Percentiles rank a stretch among this genome's conserved stretches.
phyloP scores from a whole-genome alignment of 2,797 vertebrate species.

The Hydrolagus colliei region DNA sequence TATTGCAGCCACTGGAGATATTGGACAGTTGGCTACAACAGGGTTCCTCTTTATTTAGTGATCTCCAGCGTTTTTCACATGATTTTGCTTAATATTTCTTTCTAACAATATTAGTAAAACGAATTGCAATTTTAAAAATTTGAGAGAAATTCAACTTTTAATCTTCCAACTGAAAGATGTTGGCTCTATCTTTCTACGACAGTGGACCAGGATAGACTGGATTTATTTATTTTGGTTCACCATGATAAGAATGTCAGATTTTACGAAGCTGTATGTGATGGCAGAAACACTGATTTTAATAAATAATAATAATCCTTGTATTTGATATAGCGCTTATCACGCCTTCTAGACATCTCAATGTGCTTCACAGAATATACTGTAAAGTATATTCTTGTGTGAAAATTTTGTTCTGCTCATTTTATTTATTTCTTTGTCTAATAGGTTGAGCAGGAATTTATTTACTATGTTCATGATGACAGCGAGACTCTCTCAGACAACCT shows the following conservation, averaged over 20 bases:
- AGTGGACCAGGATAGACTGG: too few species aligned
- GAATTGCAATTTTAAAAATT: background rate
- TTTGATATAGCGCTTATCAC: too few species aligned
- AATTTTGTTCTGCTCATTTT: slow-evolving; percentile 29
- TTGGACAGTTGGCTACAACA: background rate
- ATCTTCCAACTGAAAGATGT: background rate
- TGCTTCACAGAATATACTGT: too few species aligned
- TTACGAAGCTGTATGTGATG: background rate
- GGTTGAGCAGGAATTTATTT: slow-evolving; percentile 79
- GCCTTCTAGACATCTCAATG: too few species aligned
- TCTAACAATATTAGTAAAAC: too few species aligned
- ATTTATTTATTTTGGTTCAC: background rate
- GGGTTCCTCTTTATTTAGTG: background rate
- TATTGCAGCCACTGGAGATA: too few species aligned
- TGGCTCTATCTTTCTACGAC: background rate
- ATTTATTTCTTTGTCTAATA: slow-evolving; percentile 43
- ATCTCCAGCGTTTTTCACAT: background rate
- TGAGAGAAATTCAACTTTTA: background rate
- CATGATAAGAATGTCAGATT: background rate
- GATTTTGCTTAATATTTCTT: too few species aligned
- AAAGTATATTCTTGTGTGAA: too few species aligned
- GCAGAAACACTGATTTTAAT: background rate
- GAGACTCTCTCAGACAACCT: slow-evolving; percentile 71
- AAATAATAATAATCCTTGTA: too few species aligned
- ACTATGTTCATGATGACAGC: slow-evolving; percentile 77